A percentile compares a stretch with the other conserved stretches of the same genome.
Evolutionary conservation across 2,888 invertebrate genomes (phyloP).

Genomic region (Plebejus melissa): DNA sequence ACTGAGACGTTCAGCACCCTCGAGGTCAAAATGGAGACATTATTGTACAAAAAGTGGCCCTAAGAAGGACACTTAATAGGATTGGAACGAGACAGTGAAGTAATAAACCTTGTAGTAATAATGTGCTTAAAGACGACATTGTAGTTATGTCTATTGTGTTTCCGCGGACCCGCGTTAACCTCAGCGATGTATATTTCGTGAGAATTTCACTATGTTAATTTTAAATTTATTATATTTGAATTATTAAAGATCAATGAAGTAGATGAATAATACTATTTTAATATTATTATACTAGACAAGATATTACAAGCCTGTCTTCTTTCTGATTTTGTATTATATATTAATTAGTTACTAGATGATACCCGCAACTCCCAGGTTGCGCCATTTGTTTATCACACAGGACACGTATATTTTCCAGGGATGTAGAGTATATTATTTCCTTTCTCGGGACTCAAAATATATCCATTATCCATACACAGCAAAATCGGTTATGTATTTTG

Average conservation of each 20-base stretch:
- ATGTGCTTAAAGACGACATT: conserved; percentile 70
- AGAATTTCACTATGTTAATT: conserved; percentile 50
- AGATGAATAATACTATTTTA: background rate
- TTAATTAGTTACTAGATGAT: too few species aligned
- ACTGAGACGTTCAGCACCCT: conserved; percentile 59
- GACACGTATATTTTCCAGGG: too few species aligned
- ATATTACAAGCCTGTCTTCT: too few species aligned
- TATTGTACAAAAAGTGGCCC: conserved; percentile 69
- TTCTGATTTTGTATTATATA: background rate
- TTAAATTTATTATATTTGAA: background rate
- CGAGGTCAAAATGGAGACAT: conserved; percentile 72
- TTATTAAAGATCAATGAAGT: too few species aligned
- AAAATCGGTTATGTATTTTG: too few species aligned
- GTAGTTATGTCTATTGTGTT: conserved; percentile 30
- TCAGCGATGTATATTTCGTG: conserved; percentile 63
- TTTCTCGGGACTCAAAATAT: too few species aligned
- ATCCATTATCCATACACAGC: too few species aligned
- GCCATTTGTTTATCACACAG: too few species aligned
- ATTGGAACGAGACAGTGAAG: conserved; percentile 74
- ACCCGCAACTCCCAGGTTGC: too few species aligned
- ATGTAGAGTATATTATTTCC: too few species aligned
- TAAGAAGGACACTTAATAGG: conserved; percentile 73
- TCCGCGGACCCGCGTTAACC: conserved; percentile 54
- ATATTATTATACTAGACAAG: too few species aligned
- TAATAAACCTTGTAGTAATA: conserved; percentile 75